Evolutionary conservation across 2,113 vertebrate species (phyloP).

Genomic region (Otus sunia): DNA sequence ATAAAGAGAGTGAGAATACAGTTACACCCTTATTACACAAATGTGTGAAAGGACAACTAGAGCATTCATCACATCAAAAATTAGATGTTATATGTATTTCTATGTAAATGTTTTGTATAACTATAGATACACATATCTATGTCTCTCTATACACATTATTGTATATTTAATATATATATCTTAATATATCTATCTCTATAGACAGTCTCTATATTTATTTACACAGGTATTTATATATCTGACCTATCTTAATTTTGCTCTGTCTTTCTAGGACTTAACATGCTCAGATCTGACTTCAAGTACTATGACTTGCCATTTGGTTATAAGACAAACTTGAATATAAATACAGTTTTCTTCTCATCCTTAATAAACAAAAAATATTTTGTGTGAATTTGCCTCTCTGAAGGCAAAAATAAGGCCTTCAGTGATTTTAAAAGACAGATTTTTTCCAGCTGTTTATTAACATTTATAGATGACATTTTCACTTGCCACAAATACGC

Average conservation of each 20-base stretch:
- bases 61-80: neutral
- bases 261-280: neutral
- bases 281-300: neutral
- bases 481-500: neutral
- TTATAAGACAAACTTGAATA: neutral
- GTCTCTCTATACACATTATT: neutral
- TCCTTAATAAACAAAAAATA: neutral
- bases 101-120: neutral
- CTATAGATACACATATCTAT: neutral
- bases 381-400: neutral
- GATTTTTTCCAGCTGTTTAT: neutral
- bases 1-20: neutral
- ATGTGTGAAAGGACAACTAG: neutral
- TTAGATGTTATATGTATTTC: neutral
- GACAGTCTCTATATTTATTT: neutral
- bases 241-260: neutral
- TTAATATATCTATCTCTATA: neutral
- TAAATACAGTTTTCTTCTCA: neutral
- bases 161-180: neutral
- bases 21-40: neutral
- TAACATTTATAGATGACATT: neutral
- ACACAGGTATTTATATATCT: neutral
- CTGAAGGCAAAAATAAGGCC: neutral
- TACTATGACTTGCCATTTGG: neutral
- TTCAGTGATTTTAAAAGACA: neutral